Evolutionary conservation across 37 sponge, comb jelly and placozoan species (phyloP).

Genomic region (Mnemiopsis leidyi): DNA sequence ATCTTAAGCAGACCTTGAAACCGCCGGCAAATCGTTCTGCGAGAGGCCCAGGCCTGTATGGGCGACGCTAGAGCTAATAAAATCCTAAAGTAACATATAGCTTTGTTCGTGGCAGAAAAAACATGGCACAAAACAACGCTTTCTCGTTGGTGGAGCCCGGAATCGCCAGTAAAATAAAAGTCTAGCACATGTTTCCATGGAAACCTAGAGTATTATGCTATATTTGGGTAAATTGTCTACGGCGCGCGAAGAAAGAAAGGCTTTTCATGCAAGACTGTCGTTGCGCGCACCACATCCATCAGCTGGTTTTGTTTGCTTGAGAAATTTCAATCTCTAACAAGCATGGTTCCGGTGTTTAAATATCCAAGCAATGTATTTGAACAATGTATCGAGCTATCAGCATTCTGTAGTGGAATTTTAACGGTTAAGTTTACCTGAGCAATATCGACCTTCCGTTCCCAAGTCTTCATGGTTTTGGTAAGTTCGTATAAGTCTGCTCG

Average conservation of each 20-base stretch:
- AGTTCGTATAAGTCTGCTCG: conserved; percentile 84
- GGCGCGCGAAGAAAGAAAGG: background rate
- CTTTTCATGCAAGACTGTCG: background rate
- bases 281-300: conserved; percentile 32
- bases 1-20: no score
- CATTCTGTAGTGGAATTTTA: no score
- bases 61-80: background rate
- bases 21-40: no score
- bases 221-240: background rate
- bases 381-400: no score
- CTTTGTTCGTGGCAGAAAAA: background rate
- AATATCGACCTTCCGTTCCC: conserved; percentile 97
- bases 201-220: background rate
- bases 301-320: no score
- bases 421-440: no score
- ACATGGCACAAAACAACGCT: background rate
- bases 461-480: conserved; percentile 75
- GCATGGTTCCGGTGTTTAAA: no score
- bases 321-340: no score
- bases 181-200: background rate
- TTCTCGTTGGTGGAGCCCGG: background rate
- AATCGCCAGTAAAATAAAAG: background rate
- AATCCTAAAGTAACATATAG: background rate
- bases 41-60: no score
- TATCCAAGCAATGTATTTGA: no score